Conservation (phyloP, 2,888 invertebrate genomes). For the Chrysina gloriosa region DNA sequence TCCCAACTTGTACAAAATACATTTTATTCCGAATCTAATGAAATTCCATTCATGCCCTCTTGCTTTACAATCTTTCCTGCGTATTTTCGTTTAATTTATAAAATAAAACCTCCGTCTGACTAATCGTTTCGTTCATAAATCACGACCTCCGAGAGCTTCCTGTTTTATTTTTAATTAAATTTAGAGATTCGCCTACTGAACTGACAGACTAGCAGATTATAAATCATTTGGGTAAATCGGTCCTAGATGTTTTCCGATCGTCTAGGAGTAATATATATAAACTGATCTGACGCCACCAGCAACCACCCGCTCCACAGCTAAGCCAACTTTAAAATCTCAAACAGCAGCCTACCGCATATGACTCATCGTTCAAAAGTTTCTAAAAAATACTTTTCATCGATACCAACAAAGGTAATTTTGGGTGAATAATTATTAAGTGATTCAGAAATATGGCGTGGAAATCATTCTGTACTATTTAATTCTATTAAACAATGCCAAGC, state of each 20-base stretch:
- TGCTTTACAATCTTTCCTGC: neutral
- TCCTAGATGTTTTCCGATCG: neutral
- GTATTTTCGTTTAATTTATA: slow-evolving; percentile 11
- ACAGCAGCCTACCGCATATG: neutral
- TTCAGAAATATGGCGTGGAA: too few relatives aligned
- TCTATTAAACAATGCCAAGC: too few relatives aligned
- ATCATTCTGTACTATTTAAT: too few relatives aligned
- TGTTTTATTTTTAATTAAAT: slow-evolving; percentile 15
- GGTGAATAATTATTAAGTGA: too few relatives aligned
- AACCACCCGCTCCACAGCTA: neutral
- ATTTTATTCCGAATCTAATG: neutral
- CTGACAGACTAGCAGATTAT: neutral
- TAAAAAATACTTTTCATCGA: too few relatives aligned
- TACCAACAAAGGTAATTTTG: too few relatives aligned
- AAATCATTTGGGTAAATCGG: slow-evolving; percentile 5
- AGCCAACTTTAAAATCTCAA: slow-evolving; percentile 3
- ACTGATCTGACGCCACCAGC: neutral
- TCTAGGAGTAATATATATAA: neutral
- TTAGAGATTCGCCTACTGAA: slow-evolving; percentile 4
- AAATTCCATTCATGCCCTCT: slow-evolving; percentile 8
- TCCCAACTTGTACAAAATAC: neutral
- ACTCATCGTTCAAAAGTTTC: too few relatives aligned
- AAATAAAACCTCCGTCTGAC: slow-evolving; percentile 4
- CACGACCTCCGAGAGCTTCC: neutral
- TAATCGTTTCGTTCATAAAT: slow-evolving; percentile 18